These are phyloP conservation scores for Malurus elegans DNA, from an alignment of 2,113 vertebrate genomes.

Conservation along the genomic window DNA sequence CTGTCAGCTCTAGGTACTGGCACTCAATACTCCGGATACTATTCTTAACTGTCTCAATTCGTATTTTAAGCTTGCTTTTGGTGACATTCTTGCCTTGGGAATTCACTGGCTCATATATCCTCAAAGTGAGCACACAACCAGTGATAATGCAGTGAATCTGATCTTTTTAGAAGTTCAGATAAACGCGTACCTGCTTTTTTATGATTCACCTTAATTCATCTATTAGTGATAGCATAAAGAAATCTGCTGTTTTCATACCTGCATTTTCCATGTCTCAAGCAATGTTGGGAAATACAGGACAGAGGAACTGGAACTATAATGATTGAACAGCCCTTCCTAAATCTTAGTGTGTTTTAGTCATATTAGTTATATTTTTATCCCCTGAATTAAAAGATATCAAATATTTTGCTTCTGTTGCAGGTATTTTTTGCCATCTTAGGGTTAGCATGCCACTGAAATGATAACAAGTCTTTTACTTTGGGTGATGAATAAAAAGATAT, in stretches of 20 bases:
- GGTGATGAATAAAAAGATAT: background rate
- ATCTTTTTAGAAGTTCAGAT: conserved; percentile 19
- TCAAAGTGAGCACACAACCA: background rate
- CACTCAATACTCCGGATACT: background rate
- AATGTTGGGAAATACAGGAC: background rate
- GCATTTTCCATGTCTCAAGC: background rate
- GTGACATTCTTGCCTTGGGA: background rate
- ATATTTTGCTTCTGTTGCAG: background rate
- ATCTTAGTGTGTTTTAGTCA: background rate
- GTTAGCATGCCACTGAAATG: background rate
- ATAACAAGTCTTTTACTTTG: background rate
- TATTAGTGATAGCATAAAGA: background rate
- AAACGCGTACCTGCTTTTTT: background rate
- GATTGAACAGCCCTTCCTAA: background rate
- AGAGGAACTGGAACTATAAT: background rate
- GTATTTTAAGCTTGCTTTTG: background rate
- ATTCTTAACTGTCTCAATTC: background rate
- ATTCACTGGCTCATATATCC: background rate
- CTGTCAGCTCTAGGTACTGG: background rate
- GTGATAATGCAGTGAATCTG: background rate
- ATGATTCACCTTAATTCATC: background rate
- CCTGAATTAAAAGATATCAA: background rate
- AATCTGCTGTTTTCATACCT: background rate
- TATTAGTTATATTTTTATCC: background rate
- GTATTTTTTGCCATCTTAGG: background rate